Conservation (phyloP, 2,888 invertebrate species). For the Ophioninae sp. region DNA sequence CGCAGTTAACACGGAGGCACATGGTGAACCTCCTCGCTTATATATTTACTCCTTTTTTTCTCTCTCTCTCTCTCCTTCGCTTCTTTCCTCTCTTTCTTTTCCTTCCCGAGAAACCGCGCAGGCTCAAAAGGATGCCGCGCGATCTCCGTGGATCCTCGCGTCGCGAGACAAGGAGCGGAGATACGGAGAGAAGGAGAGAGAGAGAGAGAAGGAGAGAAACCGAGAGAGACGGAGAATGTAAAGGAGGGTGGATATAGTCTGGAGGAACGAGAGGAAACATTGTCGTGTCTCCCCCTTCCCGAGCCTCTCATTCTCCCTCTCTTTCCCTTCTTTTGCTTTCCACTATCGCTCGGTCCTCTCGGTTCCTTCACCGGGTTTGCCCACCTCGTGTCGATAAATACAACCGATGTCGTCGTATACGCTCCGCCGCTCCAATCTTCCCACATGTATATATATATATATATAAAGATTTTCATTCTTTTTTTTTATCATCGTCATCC, state of each 20-base stretch:
- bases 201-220: constrained; percentile 43
- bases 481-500: constrained; percentile 66
- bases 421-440: constrained; percentile 54
- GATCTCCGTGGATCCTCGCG: constrained; percentile 62
- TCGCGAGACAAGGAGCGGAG: constrained; percentile 39
- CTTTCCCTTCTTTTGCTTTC: constrained; percentile 33
- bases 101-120: constrained; percentile 67
- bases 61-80: constrained; percentile 23
- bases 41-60: constrained; percentile 14
- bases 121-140: constrained; percentile 77
- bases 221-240: constrained; percentile 37
- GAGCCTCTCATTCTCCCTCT: constrained; percentile 20
- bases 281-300: constrained; percentile 32
- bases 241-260: constrained; percentile 24
- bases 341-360: constrained; percentile 43
- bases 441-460: constrained; percentile 20
- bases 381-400: constrained; percentile 74
- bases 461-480: constrained; percentile 36
- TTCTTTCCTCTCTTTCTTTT: constrained; percentile 7
- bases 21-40: constrained; percentile 70
- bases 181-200: constrained; percentile 55
- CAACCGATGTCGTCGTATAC: constrained; percentile 71
- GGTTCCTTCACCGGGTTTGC: constrained; percentile 44
- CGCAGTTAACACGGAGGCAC: constrained; percentile 77
- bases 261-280: constrained; percentile 35